phyloP scores from a whole-genome alignment of 2,797 vertebrate genomes.

The Tragopan temminckii region DNA sequence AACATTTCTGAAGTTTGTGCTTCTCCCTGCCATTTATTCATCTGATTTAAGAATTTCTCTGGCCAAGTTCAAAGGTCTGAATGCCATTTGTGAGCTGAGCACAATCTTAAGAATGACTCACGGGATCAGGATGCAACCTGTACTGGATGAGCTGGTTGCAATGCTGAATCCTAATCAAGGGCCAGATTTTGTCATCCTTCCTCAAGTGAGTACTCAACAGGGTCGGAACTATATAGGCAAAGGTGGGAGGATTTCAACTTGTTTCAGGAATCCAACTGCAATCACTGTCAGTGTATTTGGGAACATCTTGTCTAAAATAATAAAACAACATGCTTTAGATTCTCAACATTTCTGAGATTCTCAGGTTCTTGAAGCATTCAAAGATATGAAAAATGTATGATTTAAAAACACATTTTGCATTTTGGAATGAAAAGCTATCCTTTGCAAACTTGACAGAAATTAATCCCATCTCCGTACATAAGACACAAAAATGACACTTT shows the following conservation, averaged over 20 bases:
- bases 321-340: background rate
- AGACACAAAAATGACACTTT: background rate
- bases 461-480: background rate
- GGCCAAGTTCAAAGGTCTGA: background rate
- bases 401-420: background rate
- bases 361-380: background rate
- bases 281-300: background rate
- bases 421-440: background rate
- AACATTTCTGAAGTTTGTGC: background rate
- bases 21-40: background rate
- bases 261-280: background rate
- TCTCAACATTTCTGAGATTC: background rate
- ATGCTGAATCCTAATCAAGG: background rate
- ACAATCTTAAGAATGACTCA: background rate
- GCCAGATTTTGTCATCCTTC: background rate
- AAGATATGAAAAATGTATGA: background rate
- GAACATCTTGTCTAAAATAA: background rate
- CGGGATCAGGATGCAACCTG: background rate
- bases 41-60: background rate
- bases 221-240: background rate
- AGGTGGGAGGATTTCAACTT: background rate
- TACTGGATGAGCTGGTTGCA: background rate
- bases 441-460: background rate
- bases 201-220: background rate
- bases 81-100: background rate